These are phyloP conservation scores for Corythornis cristatus DNA, from an alignment of 2,113 vertebrate species.

Conservation along the genomic window DNA sequence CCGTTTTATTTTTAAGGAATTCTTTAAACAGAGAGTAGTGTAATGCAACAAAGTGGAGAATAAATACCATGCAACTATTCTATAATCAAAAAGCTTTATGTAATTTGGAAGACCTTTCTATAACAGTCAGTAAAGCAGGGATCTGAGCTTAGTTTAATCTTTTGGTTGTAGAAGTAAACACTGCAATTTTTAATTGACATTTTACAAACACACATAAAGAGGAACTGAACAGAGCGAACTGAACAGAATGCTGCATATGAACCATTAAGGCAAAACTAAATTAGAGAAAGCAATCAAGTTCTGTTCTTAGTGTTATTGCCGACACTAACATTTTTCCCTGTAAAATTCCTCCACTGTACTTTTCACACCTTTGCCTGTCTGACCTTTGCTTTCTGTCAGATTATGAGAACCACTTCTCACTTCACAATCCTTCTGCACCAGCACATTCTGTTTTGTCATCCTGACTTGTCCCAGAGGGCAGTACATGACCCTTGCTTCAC, in stretches of 20 bases:
- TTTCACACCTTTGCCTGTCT: neutral
- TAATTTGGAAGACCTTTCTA: neutral
- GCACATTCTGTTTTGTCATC: neutral
- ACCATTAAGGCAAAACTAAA: neutral
- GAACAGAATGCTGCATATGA: neutral
- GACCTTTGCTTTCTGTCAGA: neutral
- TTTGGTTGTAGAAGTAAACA: neutral
- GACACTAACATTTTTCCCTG: fast-evolving
- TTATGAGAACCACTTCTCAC: neutral
- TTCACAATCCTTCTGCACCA: neutral
- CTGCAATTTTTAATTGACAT: neutral
- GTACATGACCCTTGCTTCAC: neutral
- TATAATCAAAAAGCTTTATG: neutral
- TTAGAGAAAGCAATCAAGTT: neutral
- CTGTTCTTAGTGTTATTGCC: neutral
- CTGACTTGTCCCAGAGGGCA: neutral
- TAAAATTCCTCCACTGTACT: neutral
- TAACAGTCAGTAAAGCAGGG: neutral
- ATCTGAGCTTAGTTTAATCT: neutral
- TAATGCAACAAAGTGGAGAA: neutral
- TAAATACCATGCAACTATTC: neutral
- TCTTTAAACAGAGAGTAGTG: neutral
- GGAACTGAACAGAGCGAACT: neutral
- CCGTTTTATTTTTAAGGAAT: neutral
- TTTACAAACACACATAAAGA: neutral